Base-by-base conservation (phyloP, 2,888 invertebrate species). In the Oscheius sp. region DNA sequence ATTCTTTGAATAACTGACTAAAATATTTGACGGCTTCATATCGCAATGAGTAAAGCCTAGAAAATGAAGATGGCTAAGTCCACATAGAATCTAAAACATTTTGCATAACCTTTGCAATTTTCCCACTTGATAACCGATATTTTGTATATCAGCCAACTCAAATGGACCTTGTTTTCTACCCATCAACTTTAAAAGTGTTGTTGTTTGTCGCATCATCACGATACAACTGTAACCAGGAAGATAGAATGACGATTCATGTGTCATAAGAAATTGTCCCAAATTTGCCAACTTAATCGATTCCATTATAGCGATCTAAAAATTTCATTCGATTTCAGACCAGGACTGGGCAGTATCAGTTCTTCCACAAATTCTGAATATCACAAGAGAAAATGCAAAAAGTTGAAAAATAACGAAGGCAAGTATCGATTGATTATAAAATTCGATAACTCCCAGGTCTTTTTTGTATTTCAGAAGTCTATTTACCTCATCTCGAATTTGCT, bases 11-110 rank as follows among this genome's bases (percentile, higher is more conserved):
- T 26, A n/a, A 17, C 20, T 54, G 30, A 54, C 24, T 6, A 54
- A 36, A 12, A 54, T 54, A 17, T 54, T 54, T 2, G 54, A 54
- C 2, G 54, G 54, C 20, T 54, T 54, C 33, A 54, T 54, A 33
- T 54, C 54, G 20, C 54, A 54, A 17, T 54, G 54, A 54, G 17
- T 24, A 3, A 32, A 33, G 2, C 54, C 54, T 1, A 54, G n/a
- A 33, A 20, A 14, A 36, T 54, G 54, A 17, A 54, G 54, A 33
- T 54, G 24, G 14, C 24, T n/a, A 2, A 54, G 17, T n/a, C 54
- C 54, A 24, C 14, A 20, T n/a, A 54, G 2, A 8, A 54, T 54
- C 54, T 54, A 24, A 32, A 54, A 47, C 12, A 12, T 36, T 36
- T 36, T 36, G 8, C 4, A 3, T 17, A 47, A n/a, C 17, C 6